Evolutionary conservation across 2,888 invertebrate genomes (phyloP).

Genomic region (Orthosia cruda): DNA sequence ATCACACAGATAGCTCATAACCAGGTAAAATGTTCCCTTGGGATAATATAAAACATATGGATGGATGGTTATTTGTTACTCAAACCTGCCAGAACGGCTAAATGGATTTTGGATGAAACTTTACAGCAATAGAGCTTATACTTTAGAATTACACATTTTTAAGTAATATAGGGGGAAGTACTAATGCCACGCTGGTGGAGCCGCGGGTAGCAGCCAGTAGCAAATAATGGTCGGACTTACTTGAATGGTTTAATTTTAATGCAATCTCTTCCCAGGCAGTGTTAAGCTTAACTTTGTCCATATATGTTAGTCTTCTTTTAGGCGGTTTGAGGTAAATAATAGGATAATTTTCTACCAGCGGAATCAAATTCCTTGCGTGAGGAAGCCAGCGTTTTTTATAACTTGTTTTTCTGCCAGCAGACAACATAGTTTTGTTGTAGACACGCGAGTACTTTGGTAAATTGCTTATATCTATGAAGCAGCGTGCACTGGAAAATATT

Average conservation of each 20-base stretch:
- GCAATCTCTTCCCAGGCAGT: conserved; percentile 22
- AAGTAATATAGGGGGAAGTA: no score
- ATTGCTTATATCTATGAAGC: not conserved
- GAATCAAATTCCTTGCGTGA: conserved; percentile 5
- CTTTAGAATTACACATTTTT: no score
- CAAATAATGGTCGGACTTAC: conserved; percentile 15
- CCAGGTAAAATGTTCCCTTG: no score
- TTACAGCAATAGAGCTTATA: no score
- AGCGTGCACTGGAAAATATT: not conserved
- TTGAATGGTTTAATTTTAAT: not conserved
- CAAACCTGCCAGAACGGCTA: no score
- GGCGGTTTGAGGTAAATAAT: not conserved
- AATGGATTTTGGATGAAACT: no score
- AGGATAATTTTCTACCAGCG: conserved; percentile 19
- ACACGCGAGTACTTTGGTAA: not conserved
- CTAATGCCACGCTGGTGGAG: no score
- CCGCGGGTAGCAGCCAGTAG: not conserved
- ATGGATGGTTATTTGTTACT: no score
- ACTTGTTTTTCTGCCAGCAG: not conserved
- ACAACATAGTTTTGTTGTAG: conserved; percentile 1
- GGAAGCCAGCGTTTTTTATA: not conserved
- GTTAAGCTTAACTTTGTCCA: not conserved
- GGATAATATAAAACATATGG: no score
- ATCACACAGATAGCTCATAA: no score
- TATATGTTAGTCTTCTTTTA: not conserved